phyloP scores from a whole-genome alignment of 2,888 invertebrate species.

The Ryuthela nishihirai region DNA sequence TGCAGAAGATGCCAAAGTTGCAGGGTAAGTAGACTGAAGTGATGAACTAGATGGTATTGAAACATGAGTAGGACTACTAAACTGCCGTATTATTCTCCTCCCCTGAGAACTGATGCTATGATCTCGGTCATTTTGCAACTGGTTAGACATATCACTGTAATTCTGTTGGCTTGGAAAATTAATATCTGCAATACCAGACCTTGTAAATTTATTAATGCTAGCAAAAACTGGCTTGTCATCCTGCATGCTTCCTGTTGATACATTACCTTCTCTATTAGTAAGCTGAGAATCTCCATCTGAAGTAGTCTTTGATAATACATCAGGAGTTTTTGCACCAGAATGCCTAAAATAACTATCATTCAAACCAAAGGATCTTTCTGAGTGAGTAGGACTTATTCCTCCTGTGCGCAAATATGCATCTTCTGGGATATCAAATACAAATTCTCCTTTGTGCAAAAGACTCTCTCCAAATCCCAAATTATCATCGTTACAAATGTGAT shows the following conservation, averaged over 20 bases:
- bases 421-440: conserved; percentile 37
- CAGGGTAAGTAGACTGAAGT: conserved; percentile 22
- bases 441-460: conserved; percentile 74
- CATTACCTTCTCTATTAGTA: conserved; percentile 20
- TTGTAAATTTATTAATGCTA: conserved; percentile 9
- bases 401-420: conserved; percentile 6
- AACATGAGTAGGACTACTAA: conserved; percentile 35
- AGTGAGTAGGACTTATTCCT: conserved; percentile 27
- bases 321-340: conserved; percentile 22
- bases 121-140: conserved; percentile 11
- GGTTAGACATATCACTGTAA: conserved; percentile 1
- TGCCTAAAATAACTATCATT: conserved; percentile 16
- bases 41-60: conserved; percentile 35
- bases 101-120: conserved; percentile 7
- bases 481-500: conserved; percentile 25
- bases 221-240: conserved; percentile 24
- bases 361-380: conserved; percentile 31
- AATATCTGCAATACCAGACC: conserved; percentile 9
- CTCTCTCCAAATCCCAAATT: conserved; percentile 82
- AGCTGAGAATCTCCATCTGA: conserved; percentile 21
- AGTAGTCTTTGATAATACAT: conserved; percentile 11
- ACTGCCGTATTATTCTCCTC: conserved; percentile 30
- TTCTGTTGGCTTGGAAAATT: no score
- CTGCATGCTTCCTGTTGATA: conserved; percentile 26
- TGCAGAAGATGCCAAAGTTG: conserved; percentile 30